These are phyloP conservation scores for Phocides pigmalion DNA, from an alignment of 1,140 invertebrate species.

Conservation along the genomic window DNA sequence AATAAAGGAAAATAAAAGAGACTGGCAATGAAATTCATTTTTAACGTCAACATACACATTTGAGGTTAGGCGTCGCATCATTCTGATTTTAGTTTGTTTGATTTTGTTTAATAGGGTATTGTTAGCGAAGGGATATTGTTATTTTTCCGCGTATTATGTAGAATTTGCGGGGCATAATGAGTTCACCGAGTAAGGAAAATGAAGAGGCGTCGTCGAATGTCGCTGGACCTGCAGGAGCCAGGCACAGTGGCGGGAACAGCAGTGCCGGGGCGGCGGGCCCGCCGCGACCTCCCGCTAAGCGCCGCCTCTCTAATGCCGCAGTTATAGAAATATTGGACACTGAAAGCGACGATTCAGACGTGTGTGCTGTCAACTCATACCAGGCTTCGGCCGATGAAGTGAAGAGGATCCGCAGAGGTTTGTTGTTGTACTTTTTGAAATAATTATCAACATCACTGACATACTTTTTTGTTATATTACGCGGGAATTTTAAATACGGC, in stretches of 20 bases:
- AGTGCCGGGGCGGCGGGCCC: slow-evolving; percentile 41
- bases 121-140: background rate
- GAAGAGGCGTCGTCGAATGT: slow-evolving; percentile 63
- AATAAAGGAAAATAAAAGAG: background rate
- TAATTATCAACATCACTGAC: background rate
- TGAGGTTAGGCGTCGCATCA: slow-evolving; percentile 77
- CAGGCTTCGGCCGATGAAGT: slow-evolving; percentile 79
- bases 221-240: slow-evolving; percentile 31
- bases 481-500: too few relatives aligned
- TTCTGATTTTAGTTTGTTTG: slow-evolving; percentile 50
- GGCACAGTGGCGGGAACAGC: slow-evolving; percentile 34
- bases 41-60: slow-evolving; percentile 69
- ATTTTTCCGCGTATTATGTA: slow-evolving; percentile 74
- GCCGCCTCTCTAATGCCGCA: slow-evolving; percentile 52
- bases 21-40: slow-evolving; percentile 46
- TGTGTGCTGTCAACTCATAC: slow-evolving; percentile 81
- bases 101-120: slow-evolving; percentile 47
- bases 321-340: slow-evolving; percentile 79
- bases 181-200: slow-evolving; percentile 64
- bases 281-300: slow-evolving; percentile 73
- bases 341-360: slow-evolving; percentile 79
- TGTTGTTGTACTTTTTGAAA: slow-evolving; percentile 13
- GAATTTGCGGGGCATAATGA: slow-evolving; percentile 63
- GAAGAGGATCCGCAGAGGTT: slow-evolving; percentile 76
- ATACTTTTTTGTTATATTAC: too few relatives aligned